Evolutionary conservation across 2,888 invertebrate species (phyloP).

Genomic region (Boloria euphrosyne): DNA sequence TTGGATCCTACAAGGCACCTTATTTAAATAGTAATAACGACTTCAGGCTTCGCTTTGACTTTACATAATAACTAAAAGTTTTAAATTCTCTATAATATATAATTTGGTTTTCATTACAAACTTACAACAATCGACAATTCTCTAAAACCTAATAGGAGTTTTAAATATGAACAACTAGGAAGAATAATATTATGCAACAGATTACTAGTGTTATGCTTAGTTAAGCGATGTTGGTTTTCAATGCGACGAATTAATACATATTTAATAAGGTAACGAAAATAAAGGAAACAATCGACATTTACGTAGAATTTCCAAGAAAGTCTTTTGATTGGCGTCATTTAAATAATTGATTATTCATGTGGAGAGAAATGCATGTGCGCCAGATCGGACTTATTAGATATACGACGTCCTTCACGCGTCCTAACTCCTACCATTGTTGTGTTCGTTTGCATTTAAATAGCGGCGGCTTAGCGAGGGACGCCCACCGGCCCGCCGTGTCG

Average conservation of each 20-base stretch:
- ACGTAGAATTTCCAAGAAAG: constrained; percentile 62
- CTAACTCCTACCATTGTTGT: constrained; percentile 80
- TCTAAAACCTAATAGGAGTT: constrained; percentile 80
- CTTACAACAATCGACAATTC: constrained; percentile 78
- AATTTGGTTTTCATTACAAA: constrained; percentile 81
- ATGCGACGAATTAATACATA: constrained; percentile 46
- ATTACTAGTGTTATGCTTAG: constrained; percentile 66
- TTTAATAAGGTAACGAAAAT: constrained; percentile 43
- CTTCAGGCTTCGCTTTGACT: constrained; percentile 80
- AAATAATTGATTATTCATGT: constrained; percentile 82
- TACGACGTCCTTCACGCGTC: constrained; percentile 81
- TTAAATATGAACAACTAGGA: constrained; percentile 80
- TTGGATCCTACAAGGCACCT: constrained; percentile 78
- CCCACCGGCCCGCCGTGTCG: constrained; percentile 59
- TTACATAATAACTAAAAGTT: constrained; percentile 79
- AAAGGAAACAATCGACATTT: constrained; percentile 55
- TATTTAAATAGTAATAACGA: constrained; percentile 78
- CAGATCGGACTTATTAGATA: constrained; percentile 76
- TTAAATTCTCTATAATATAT: constrained; percentile 81
- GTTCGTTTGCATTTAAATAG: constrained; percentile 78
- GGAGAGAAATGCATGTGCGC: constrained; percentile 73
- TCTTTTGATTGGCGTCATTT: constrained; percentile 73
- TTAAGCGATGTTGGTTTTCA: constrained; percentile 65
- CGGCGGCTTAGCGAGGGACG: constrained; percentile 64
- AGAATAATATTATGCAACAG: constrained; percentile 81